Percentiles rank a stretch among this genome's conserved stretches.
These are phyloP conservation scores for Maccullochella peelii DNA, from an alignment of 2,113 vertebrate genomes.

Conservation along the genomic window DNA sequence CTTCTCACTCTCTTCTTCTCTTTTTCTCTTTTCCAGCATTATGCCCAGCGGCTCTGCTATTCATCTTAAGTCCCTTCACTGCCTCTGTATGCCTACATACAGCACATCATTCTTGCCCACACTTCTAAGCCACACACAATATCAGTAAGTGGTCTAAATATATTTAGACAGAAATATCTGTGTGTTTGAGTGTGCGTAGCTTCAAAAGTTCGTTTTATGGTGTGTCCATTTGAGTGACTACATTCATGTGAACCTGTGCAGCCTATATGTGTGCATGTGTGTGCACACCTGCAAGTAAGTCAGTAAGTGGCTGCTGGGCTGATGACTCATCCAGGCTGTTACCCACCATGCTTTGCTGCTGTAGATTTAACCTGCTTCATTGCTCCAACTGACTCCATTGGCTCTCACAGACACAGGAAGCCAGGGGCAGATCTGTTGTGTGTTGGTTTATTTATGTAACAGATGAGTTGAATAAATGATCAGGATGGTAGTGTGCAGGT, in stretches of 20 bases:
- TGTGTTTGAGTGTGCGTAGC: constrained; percentile 6
- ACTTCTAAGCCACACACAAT: constrained; percentile 20
- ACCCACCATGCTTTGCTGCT: constrained; percentile 47
- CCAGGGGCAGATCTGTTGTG: constrained; percentile 31
- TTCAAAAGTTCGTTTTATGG: neutral
- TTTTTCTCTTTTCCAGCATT: constrained; percentile 32
- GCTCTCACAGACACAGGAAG: constrained; percentile 26
- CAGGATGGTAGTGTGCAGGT: constrained; percentile 30
- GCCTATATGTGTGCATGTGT: constrained; percentile 5
- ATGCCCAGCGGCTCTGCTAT: constrained; percentile 31
- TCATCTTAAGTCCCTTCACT: constrained; percentile 49
- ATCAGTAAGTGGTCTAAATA: constrained; percentile 13
- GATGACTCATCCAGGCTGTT: constrained; percentile 56
- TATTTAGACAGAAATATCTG: neutral
- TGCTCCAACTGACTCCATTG: constrained; percentile 28
- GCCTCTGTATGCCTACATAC: constrained; percentile 46
- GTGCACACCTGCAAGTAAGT: constrained; percentile 37
- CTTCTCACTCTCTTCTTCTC: neutral
- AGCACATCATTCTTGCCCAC: constrained; percentile 30
- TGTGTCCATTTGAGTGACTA: constrained; percentile 7
- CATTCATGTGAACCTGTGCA: constrained; percentile 7
- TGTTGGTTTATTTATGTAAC: constrained; percentile 63
- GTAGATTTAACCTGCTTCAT: constrained; percentile 55
- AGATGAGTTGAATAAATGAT: constrained; percentile 66
- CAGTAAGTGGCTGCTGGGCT: constrained; percentile 15